Evolutionary conservation across 2,797 vertebrate genomes (phyloP).

Genomic region (Mus caroli): DNA sequence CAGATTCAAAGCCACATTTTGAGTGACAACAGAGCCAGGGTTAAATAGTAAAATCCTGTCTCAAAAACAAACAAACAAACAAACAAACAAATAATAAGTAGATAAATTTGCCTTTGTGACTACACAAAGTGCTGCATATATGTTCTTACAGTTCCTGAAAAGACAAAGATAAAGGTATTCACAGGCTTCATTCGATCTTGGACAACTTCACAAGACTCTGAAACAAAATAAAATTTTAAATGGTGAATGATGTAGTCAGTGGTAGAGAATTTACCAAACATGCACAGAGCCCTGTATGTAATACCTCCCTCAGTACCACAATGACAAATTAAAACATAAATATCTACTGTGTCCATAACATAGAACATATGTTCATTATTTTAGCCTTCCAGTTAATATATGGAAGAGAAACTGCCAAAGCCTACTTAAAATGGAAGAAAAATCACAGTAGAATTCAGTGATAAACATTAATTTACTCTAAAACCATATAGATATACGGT

Average conservation of each 20-base stretch:
- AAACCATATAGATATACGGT: background rate
- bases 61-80: background rate
- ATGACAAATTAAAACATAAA: background rate
- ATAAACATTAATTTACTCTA: constrained; percentile 43
- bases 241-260: background rate
- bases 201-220: background rate
- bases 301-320: background rate
- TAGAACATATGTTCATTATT: background rate
- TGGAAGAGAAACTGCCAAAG: background rate
- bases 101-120: background rate
- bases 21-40: background rate
- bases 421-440: background rate
- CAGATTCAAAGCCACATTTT: background rate
- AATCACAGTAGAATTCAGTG: constrained; percentile 5
- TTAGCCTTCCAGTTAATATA: background rate
- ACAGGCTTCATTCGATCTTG: background rate
- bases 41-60: background rate
- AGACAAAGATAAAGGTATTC: background rate
- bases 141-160: background rate
- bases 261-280: background rate
- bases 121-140: background rate
- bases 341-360: background rate
- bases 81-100: background rate
- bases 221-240: background rate
- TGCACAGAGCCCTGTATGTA: background rate